Evolutionary conservation across 2,888 invertebrate genomes (phyloP).

Genomic region (Ophion obscuratus): DNA sequence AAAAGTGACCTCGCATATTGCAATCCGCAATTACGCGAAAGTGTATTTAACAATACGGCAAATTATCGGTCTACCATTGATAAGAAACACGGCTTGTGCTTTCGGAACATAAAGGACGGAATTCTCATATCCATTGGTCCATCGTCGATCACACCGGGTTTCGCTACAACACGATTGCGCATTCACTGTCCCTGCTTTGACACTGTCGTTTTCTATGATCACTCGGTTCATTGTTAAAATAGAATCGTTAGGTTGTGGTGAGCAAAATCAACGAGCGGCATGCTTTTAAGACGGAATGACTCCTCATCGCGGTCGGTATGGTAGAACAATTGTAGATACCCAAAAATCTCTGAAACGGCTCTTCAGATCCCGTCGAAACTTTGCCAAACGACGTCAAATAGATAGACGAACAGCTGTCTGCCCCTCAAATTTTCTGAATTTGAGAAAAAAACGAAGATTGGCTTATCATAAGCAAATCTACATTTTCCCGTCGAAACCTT

Average conservation of each 20-base stretch:
- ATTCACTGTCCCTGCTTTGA: conserved; percentile 89
- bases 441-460: too few species aligned
- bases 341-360: too few species aligned
- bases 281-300: conserved; percentile 48
- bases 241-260: not conserved
- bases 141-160: conserved; percentile 86
- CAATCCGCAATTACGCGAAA: conserved; percentile 90
- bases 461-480: too few species aligned
- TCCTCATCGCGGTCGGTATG: too few species aligned
- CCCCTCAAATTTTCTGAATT: too few species aligned
- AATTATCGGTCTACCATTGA: conserved; percentile 91
- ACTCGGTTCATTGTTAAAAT: not conserved
- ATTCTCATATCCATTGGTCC: conserved; percentile 91
- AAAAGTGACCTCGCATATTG: conserved; percentile 91
- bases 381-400: too few species aligned
- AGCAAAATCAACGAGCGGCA: not conserved
- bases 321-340: too few species aligned
- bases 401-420: too few species aligned
- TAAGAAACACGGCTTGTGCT: conserved; percentile 89
- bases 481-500: too few species aligned
- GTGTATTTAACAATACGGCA: conserved; percentile 89
- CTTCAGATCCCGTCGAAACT: too few species aligned
- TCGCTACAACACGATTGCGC: conserved; percentile 88
- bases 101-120: conserved; percentile 92
- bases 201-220: conserved; percentile 86